These are phyloP conservation scores for Zygothrica quintamaculata DNA, from an alignment of 2,888 invertebrate species.

Conservation along the genomic window DNA sequence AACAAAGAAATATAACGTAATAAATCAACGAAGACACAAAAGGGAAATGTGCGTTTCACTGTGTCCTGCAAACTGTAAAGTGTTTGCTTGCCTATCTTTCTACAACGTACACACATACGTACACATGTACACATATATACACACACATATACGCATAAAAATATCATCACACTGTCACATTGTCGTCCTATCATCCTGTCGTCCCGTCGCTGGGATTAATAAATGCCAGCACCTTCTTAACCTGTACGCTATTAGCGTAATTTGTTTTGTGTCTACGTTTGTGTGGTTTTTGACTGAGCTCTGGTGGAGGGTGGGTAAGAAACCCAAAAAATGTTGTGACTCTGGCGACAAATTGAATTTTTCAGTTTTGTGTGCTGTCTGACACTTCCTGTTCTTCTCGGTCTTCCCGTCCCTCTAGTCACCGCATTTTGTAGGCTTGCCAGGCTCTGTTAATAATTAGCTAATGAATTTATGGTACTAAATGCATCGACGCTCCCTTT, in stretches of 20 bases:
- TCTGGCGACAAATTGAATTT: slow-evolving; percentile 61
- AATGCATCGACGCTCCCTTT: slow-evolving; percentile 29
- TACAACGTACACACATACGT: slow-evolving; percentile 37
- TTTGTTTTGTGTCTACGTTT: slow-evolving; percentile 62
- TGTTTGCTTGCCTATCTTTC: slow-evolving; percentile 26
- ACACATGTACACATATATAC: slow-evolving; percentile 7
- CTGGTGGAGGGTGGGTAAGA: no score
- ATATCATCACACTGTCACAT: slow-evolving; percentile 22
- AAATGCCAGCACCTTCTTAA: slow-evolving; percentile 64
- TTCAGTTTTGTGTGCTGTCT: slow-evolving; percentile 42
- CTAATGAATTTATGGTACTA: slow-evolving; percentile 51
- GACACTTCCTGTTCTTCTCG: slow-evolving; percentile 38
- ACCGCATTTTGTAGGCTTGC: slow-evolving; percentile 38
- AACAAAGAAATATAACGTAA: slow-evolving; percentile 36
- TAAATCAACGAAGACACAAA: slow-evolving; percentile 58
- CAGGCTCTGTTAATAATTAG: slow-evolving; percentile 51
- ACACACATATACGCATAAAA: slow-evolving; percentile 27
- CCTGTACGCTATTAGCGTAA: slow-evolving; percentile 75
- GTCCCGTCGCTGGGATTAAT: slow-evolving; percentile 55
- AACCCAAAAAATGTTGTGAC: slow-evolving; percentile 58
- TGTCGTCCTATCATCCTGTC: slow-evolving; percentile 7
- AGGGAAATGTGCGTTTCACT: slow-evolving; percentile 34
- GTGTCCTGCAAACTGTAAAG: slow-evolving; percentile 38
- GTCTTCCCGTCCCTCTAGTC: no score
- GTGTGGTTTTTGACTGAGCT: background rate